Base-by-base conservation (phyloP, 1,140 invertebrate genomes). In the Temnothorax longispinosus region DNA sequence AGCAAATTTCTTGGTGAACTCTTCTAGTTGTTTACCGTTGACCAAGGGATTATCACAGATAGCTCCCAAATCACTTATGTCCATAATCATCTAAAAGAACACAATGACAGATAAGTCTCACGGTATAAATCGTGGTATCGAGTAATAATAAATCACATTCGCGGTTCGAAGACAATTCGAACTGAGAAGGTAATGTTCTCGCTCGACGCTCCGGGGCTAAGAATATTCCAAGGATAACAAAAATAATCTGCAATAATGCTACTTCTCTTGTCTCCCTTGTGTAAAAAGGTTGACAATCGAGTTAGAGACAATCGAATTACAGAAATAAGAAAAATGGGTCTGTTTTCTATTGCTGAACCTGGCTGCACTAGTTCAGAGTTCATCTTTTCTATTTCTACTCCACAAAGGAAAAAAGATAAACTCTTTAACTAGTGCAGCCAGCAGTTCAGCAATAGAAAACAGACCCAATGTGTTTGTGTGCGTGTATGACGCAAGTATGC, bases 21-120 rank as follows among this genome's bases (percentile, higher is more conserved):
- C 97, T 87, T 98, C 98, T 80, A 98, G 95, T 90, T 98, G 98
- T 91, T 97, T 98, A 74, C 98, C 98, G 91, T 97, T 96, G 50
- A 97, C 96, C 92, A 96, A 95, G 50, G 97, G 96, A 95, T 97
- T 97, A 94, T 98, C 97, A 94, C 97, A 98, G 75, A 98, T 97
- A 82, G 98, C 96, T 93, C 97, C 98, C 93, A 98, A 97, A 90
- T 96, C 96, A 95, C 97, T 98, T 91, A 99, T 96, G 95, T 99
- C 98, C 97, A 99, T 98, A 85, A 99, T 97, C 98, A 99, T 98
- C 98, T 99, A 95, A 50, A 95, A 54, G 0, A 32, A 75, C 52
- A 50, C 65, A 47, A 2, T 3, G 1, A 69, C 27, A 60, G 65
- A 77, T 32, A 44, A 74, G 44, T 15, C 0, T n/a, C 52, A 27